phyloP scores from a whole-genome alignment of 2,888 invertebrate genomes.

The Philereme transversata region DNA sequence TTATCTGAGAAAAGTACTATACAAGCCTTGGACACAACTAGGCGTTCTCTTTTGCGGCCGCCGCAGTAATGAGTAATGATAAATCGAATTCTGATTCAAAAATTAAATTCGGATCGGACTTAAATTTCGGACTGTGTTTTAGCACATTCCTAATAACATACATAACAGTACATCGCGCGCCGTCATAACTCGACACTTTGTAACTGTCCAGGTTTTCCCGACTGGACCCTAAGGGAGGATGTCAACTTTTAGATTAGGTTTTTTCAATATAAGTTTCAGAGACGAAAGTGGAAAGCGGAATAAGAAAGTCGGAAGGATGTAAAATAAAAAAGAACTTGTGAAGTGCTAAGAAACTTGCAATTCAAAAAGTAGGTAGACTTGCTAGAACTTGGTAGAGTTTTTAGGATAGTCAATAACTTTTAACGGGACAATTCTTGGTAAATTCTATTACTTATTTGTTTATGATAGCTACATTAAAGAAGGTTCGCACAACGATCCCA shows the following conservation, averaged over 20 bases:
- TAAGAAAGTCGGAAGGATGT: constrained; percentile 1
- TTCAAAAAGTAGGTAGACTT: background rate
- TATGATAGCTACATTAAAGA: too few relatives aligned
- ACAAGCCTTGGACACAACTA: too few relatives aligned
- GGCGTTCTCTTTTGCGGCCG: too few relatives aligned
- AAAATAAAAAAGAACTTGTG: constrained; percentile 8
- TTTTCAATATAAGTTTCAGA: constrained; percentile 37
- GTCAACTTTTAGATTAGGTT: constrained; percentile 40
- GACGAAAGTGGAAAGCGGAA: constrained; percentile 14
- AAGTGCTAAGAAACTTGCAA: constrained; percentile 9
- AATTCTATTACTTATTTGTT: too few relatives aligned
- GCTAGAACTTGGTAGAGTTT: too few relatives aligned
- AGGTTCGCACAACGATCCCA: too few relatives aligned
- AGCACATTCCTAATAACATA: constrained; percentile 16
- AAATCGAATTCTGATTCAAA: too few relatives aligned
- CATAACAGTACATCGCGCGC: constrained; percentile 29
- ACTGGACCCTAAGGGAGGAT: constrained; percentile 31
- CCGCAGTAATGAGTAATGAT: too few relatives aligned
- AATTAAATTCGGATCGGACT: background rate
- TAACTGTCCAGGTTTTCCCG: constrained; percentile 32
- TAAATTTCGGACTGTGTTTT: constrained; percentile 7
- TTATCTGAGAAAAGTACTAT: too few relatives aligned
- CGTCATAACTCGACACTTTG: constrained; percentile 36
- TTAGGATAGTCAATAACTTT: too few relatives aligned
- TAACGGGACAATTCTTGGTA: too few relatives aligned